A percentile compares a stretch with the other conserved stretches of the same genome.
These are phyloP conservation scores for Tachysurus fulvidraco DNA, from an alignment of 2,113 vertebrate genomes.

Conservation along the genomic window DNA sequence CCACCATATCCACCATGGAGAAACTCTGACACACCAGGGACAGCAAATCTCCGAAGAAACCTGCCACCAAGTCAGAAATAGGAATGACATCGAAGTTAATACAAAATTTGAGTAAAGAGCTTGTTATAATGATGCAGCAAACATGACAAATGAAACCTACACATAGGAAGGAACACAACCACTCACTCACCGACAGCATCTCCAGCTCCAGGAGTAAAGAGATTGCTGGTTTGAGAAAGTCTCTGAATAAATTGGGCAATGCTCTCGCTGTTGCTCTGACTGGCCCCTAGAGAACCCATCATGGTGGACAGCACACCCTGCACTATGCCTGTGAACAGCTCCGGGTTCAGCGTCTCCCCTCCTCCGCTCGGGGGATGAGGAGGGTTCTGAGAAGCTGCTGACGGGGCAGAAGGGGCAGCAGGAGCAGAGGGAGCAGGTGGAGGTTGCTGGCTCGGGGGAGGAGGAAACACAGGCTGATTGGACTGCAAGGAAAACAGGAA, in stretches of 20 bases:
- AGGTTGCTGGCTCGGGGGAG: constrained; percentile 57
- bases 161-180: neutral
- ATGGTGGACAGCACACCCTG: constrained; percentile 86
- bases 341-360: constrained; percentile 77
- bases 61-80: constrained; percentile 58
- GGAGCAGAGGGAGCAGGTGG: constrained; percentile 51
- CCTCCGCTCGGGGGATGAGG: constrained; percentile 49
- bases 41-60: constrained; percentile 88
- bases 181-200: constrained; percentile 76
- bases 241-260: constrained; percentile 91
- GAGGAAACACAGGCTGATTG: constrained; percentile 67
- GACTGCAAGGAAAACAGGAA: constrained; percentile 56
- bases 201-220: constrained; percentile 82
- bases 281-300: constrained; percentile 86
- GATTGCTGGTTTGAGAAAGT: constrained; percentile 85
- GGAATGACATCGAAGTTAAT: neutral
- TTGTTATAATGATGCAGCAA: neutral
- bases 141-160: neutral
- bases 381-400: constrained; percentile 43
- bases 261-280: constrained; percentile 85
- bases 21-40: constrained; percentile 89
- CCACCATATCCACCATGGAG: constrained; percentile 90
- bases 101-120: neutral
- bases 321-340: constrained; percentile 88
- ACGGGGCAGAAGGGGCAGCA: constrained; percentile 35